These are phyloP conservation scores for Hylomyscus alleni DNA, from an alignment of 2,797 vertebrate species.

Conservation along the genomic window DNA sequence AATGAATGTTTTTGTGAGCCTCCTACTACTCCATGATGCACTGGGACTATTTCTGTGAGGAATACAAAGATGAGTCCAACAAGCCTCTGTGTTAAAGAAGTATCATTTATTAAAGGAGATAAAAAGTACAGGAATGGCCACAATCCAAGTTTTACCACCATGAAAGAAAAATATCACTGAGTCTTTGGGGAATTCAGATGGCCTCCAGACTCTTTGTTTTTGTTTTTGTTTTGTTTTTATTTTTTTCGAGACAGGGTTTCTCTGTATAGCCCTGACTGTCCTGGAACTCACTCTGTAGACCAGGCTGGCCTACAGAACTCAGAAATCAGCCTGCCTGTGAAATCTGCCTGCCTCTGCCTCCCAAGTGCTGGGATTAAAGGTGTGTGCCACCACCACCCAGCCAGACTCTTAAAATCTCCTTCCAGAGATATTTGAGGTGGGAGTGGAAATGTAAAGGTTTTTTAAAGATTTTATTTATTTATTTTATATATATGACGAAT, in stretches of 20 bases:
- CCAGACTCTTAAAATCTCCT: conserved; percentile 8
- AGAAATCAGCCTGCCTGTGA: too few relatives aligned
- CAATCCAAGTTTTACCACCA: not conserved
- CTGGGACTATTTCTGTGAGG: not conserved
- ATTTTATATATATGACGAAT: too few relatives aligned
- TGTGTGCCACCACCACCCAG: too few relatives aligned
- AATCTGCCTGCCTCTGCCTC: too few relatives aligned
- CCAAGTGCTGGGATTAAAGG: too few relatives aligned
- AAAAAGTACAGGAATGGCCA: conserved; percentile 36
- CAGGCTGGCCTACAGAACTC: too few relatives aligned
- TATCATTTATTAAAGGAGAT: not conserved
- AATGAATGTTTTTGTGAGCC: conserved; percentile 33
- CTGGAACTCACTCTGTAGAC: too few relatives aligned
- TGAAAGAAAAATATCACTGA: conserved; percentile 44
- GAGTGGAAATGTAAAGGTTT: conserved; percentile 4
- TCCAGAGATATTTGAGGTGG: not conserved
- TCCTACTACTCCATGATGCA: conserved; percentile 27
- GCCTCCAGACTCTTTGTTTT: not conserved
- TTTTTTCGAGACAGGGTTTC: too few relatives aligned
- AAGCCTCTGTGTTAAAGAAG: conserved; percentile 33
- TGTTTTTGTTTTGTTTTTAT: too few relatives aligned
- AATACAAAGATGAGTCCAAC: conserved; percentile 21
- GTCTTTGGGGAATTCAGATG: conserved; percentile 1
- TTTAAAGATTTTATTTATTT: not conserved
- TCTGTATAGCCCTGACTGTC: too few relatives aligned